Evolutionary conservation across 2,888 invertebrate genomes (phyloP).

Genomic region (Pristionchus japonicus): DNA sequence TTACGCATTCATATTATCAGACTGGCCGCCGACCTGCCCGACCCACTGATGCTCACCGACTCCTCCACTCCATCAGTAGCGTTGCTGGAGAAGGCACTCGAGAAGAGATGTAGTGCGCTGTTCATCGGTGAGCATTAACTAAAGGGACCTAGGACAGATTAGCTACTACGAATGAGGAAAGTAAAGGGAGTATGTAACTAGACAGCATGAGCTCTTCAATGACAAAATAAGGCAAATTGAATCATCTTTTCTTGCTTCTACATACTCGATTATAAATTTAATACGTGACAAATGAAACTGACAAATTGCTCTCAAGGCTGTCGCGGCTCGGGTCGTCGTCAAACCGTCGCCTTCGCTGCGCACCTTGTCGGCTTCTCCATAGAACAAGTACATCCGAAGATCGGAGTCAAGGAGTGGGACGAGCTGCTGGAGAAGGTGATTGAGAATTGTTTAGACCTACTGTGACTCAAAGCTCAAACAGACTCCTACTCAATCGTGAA

Average conservation of each 20-base stretch:
- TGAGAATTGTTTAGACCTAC: too few relatives aligned
- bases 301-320: too few relatives aligned
- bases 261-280: too few relatives aligned
- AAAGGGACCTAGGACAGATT: too few relatives aligned
- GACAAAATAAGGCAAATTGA: neutral
- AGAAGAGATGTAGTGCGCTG: neutral
- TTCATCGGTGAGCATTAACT: constrained; percentile 40
- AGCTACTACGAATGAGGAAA: too few relatives aligned
- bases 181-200: too few relatives aligned
- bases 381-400: neutral
- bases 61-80: constrained; percentile 8
- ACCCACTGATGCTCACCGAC: constrained; percentile 34
- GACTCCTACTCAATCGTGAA: too few relatives aligned
- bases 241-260: neutral
- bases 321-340: constrained; percentile 38
- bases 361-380: constrained; percentile 7
- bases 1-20: neutral
- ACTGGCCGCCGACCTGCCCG: constrained; percentile 2
- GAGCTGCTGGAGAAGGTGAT: constrained; percentile 40
- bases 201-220: too few relatives aligned
- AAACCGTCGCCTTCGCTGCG: constrained; percentile 17
- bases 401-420: neutral
- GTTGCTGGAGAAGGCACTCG: constrained; percentile 44
- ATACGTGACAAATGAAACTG: too few relatives aligned
- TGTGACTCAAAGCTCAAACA: too few relatives aligned